Evolutionary conservation across 2,797 vertebrate genomes (phyloP), one percentile per base, ranked within the genome.

Genomic region (Florisuga fusca): DNA sequence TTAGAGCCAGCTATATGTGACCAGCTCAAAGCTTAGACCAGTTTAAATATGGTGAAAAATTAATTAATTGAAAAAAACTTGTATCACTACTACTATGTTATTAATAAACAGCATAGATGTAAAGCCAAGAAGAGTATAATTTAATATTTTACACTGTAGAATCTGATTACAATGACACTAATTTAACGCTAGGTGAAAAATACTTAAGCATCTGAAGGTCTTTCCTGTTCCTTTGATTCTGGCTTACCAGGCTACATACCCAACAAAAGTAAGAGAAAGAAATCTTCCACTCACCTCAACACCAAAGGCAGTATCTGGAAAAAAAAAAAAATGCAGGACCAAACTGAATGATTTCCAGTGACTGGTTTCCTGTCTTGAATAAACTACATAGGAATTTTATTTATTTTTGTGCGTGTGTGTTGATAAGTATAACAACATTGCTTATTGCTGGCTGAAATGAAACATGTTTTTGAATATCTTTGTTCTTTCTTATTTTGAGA

Each of bases 251-350:
- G 51, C n/a, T 57, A 83, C 12, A 57, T 36, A 46, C 67, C 31
- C 34, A 34, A 77, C 34, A 89, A 75, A 62, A 75, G 29, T n/a
- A 21, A 53, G 26, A 81, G 55, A 79, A 87, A 93, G 23, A 84
- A 82, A 63, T 77, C 57, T 82, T 61, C 74, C 19, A 91, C 96
- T 96, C 59, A 97, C 96, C 96, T 96, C 95, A 90, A 90, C 21
- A 57, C 94, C 96, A 82, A 95, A 84, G 64, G 75, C 67, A 83
- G 86, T 53, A 90, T 90, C 96, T 97, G 83, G 53, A 88, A 96
- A 93, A 90, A n/a, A 77, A 88, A 23, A 62, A 53, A 88, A 26
- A 87, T 18, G 66, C 15, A 90, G 29, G 46, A 89, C 46, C 50
- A 51, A 89, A 54, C 8, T 4, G 27, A 77, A 26, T 20, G 18